Evolutionary conservation across 2,797 vertebrate genomes (phyloP).

Genomic region (Cottoperca gobio): DNA sequence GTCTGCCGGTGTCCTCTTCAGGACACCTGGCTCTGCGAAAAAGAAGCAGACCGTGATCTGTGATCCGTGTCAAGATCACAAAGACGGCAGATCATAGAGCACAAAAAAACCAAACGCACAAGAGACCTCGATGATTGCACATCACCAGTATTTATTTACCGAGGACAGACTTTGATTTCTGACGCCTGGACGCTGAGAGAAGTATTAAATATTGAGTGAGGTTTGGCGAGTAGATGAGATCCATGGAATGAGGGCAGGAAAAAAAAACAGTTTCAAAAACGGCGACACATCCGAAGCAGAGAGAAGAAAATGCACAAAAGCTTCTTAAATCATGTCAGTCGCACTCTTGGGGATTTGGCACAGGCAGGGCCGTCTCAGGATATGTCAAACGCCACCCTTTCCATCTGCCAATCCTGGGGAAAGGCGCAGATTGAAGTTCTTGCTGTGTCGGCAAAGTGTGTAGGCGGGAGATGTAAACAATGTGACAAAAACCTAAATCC

Average conservation of each 20-base stretch:
- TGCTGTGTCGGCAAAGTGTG: slow-evolving; percentile 52
- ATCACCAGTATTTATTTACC: not conserved
- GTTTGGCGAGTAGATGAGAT: slow-evolving; percentile 43
- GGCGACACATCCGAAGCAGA: slow-evolving; percentile 54
- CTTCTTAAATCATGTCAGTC: slow-evolving; percentile 77
- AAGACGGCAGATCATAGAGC: slow-evolving; percentile 2
- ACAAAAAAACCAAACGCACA: not conserved
- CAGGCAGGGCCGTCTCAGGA: slow-evolving; percentile 56
- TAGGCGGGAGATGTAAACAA: slow-evolving; percentile 68
- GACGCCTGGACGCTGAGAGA: not conserved
- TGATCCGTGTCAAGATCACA: slow-evolving; percentile 40
- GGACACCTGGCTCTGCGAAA: slow-evolving; percentile 50
- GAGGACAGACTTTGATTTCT: slow-evolving; percentile 5
- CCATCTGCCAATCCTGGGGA: slow-evolving; percentile 70
- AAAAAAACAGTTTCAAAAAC: slow-evolving; percentile 61
- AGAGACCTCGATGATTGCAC: not conserved
- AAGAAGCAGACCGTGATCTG: slow-evolving; percentile 27
- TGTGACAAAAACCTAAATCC: slow-evolving; percentile 62
- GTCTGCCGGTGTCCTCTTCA: slow-evolving; percentile 20
- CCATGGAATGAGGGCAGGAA: slow-evolving; percentile 67
- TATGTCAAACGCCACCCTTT: slow-evolving; percentile 72
- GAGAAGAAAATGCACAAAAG: slow-evolving; percentile 68
- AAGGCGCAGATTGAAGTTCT: slow-evolving; percentile 58
- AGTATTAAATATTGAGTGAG: slow-evolving; percentile 1
- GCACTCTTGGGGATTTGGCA: slow-evolving; percentile 74